phyloP scores from a whole-genome alignment of 2,113 vertebrate species.

The Clarias batrachus region DNA sequence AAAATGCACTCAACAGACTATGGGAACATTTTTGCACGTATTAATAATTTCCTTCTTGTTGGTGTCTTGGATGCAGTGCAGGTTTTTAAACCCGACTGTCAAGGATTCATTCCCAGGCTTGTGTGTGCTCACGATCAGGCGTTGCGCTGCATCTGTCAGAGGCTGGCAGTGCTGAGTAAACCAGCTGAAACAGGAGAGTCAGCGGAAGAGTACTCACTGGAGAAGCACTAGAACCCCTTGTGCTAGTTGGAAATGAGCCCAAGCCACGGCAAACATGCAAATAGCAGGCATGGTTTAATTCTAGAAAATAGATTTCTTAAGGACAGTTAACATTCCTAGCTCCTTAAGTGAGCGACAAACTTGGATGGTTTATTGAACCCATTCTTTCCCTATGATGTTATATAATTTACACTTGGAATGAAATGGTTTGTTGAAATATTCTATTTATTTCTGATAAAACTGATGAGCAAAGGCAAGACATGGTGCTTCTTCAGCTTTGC shows the following conservation, averaged over 20 bases:
- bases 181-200: conserved; percentile 28
- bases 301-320: background rate
- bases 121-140: background rate
- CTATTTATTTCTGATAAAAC: background rate
- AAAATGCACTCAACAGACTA: background rate
- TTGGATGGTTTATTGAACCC: background rate
- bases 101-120: background rate
- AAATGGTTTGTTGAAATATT: background rate
- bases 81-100: background rate
- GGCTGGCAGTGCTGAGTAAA: conserved; percentile 45
- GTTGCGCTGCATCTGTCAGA: background rate
- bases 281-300: background rate
- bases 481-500: background rate
- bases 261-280: conserved; percentile 1
- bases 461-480: background rate
- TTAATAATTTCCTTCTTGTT: background rate
- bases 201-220: conserved; percentile 32
- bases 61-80: background rate
- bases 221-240: background rate
- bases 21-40: background rate
- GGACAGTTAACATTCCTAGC: background rate
- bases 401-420: background rate
- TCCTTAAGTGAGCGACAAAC: background rate
- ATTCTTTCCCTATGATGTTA: background rate
- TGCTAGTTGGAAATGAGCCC: conserved; percentile 22